Evolutionary conservation across 2,888 invertebrate species (phyloP).

Genomic region (Allygus modestus): DNA sequence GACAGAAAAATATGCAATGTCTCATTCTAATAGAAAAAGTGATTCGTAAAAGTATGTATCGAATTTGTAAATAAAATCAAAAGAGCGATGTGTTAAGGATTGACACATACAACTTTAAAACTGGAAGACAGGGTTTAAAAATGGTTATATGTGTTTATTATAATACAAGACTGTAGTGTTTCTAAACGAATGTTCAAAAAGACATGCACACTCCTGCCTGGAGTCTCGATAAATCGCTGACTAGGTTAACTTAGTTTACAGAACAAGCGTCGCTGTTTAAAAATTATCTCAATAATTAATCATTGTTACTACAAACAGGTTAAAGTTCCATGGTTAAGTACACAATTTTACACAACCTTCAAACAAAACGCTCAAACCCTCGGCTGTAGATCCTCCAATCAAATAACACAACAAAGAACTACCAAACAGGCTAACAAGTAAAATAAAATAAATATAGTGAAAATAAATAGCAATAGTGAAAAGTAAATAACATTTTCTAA

Average conservation of each 20-base stretch:
- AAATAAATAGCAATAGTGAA: conserved; percentile 29
- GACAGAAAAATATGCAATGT: conserved; percentile 47
- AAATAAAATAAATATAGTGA: conserved; percentile 17
- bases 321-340: conserved; percentile 44
- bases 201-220: conserved; percentile 30
- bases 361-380: background rate
- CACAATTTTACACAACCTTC: conserved; percentile 41
- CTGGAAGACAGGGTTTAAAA: conserved; percentile 20
- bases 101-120: background rate
- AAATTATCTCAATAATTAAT: conserved; percentile 14
- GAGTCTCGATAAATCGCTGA: conserved; percentile 21
- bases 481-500: conserved; percentile 6
- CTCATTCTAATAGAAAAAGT: background rate
- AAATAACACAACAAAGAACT: background rate
- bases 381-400: background rate
- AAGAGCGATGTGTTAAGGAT: no score
- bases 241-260: conserved; percentile 52
- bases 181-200: background rate
- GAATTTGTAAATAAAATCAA: no score
- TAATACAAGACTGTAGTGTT: background rate
- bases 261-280: background rate
- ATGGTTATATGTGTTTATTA: background rate
- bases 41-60: background rate
- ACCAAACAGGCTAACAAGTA: conserved; percentile 19
- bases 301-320: conserved; percentile 7